These are phyloP conservation scores for Ctenomys sociabilis DNA, from an alignment of 2,113 vertebrate species.

Conservation along the genomic window DNA sequence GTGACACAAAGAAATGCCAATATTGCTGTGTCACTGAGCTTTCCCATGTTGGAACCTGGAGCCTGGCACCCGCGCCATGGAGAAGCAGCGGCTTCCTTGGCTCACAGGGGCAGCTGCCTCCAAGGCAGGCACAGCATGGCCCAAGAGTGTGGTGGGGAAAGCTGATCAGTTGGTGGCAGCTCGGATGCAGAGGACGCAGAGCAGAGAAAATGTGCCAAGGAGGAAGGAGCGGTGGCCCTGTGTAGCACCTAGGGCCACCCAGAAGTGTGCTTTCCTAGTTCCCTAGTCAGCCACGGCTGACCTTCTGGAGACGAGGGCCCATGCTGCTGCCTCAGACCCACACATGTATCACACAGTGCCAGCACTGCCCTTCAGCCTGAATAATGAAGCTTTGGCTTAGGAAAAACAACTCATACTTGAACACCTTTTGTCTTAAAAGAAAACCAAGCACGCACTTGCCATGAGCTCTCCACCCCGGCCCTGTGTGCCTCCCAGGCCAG, in stretches of 20 bases:
- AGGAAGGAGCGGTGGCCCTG: not conserved
- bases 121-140: not conserved
- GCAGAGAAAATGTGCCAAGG: too few species aligned
- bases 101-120: not conserved
- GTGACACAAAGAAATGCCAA: not conserved
- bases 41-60: not conserved
- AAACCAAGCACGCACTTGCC: not conserved
- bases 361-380: not conserved
- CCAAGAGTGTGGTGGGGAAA: not conserved
- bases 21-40: not conserved
- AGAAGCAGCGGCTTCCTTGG: not conserved
- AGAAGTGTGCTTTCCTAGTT: not conserved
- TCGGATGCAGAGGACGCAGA: not conserved
- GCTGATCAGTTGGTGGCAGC: not conserved
- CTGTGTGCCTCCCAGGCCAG: not conserved
- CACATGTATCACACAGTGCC: not conserved
- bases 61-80: not conserved
- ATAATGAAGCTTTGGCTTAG: not conserved
- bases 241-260: not conserved
- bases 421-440: not conserved
- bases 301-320: not conserved
- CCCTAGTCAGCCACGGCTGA: not conserved
- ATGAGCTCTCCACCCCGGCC: not conserved
- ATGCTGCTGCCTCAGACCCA: not conserved
- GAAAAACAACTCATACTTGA: not conserved